Percentiles rank a stretch among this genome's conserved stretches.
phyloP scores from a whole-genome alignment of 1,140 invertebrate genomes.

The Lasioglossum albipes region DNA sequence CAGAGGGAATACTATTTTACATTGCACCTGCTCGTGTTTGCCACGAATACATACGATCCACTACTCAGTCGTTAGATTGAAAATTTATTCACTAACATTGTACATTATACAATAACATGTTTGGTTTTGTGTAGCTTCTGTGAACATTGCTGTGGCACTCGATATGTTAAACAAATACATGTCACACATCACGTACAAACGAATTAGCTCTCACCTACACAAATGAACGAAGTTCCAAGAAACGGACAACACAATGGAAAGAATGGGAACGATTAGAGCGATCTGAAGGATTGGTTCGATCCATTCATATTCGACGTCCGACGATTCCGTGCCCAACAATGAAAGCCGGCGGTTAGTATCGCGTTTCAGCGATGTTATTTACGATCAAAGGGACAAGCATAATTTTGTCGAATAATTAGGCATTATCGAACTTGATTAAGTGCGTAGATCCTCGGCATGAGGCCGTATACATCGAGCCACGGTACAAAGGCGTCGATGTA shows the following conservation, averaged over 20 bases:
- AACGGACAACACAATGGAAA: neutral
- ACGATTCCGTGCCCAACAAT: neutral
- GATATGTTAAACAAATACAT: too few relatives aligned
- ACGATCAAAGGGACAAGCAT: conserved; percentile 19
- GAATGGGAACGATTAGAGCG: neutral
- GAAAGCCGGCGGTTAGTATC: conserved; percentile 3
- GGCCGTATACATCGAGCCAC: neutral
- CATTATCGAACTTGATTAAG: conserved; percentile 14
- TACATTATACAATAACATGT: too few relatives aligned
- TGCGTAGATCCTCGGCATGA: conserved; percentile 1
- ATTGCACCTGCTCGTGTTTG: too few relatives aligned
- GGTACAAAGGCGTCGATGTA: conserved; percentile 12
- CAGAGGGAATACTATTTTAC: too few relatives aligned
- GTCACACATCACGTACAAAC: too few relatives aligned
- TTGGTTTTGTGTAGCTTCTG: too few relatives aligned
- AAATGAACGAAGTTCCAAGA: neutral
- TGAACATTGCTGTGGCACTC: too few relatives aligned
- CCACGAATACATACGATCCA: too few relatives aligned
- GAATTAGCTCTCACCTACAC: too few relatives aligned
- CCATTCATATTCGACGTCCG: neutral
- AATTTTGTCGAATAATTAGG: conserved; percentile 44
- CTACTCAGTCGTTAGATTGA: too few relatives aligned
- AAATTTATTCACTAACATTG: too few relatives aligned
- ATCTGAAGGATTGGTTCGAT: neutral
- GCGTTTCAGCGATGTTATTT: conserved; percentile 8